phyloP scores from a whole-genome alignment of 2,113 vertebrate genomes.

The Phalacrocorax brasilianus region DNA sequence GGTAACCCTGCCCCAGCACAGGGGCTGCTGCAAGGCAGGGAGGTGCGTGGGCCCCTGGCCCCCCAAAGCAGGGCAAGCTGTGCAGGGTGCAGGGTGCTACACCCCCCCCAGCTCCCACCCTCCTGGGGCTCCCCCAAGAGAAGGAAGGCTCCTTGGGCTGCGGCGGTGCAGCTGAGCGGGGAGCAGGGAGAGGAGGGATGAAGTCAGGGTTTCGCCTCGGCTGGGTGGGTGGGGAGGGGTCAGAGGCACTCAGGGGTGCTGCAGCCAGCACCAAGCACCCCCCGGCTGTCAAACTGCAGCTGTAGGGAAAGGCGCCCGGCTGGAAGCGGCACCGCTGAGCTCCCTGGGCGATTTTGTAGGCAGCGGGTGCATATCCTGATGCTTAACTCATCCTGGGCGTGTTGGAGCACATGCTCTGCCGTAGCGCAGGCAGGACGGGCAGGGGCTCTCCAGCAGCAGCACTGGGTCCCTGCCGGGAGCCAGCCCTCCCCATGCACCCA shows the following conservation, averaged over 20 bases:
- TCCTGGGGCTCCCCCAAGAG: not conserved
- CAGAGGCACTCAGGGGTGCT: not conserved
- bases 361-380: not conserved
- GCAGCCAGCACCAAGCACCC: not conserved
- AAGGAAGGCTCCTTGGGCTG: not conserved
- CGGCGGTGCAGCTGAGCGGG: rapidly evolving
- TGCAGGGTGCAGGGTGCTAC: not conserved
- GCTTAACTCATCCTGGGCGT: not conserved
- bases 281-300: rapidly evolving
- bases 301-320: not conserved
- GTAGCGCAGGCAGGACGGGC: rapidly evolving
- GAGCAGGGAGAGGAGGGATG: not conserved
- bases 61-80: not conserved
- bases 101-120: not conserved
- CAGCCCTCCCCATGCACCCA: rapidly evolving
- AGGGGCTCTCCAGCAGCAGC: not conserved
- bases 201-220: not conserved
- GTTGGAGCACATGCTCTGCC: not conserved
- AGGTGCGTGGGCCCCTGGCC: rapidly evolving
- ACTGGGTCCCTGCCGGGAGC: rapidly evolving
- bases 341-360: not conserved
- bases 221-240: not conserved
- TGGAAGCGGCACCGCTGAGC: not conserved
- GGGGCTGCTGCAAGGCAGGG: not conserved
- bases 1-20: not conserved